phyloP scores from a whole-genome alignment of 2,888 invertebrate genomes.

The Stomorhina lunata region DNA sequence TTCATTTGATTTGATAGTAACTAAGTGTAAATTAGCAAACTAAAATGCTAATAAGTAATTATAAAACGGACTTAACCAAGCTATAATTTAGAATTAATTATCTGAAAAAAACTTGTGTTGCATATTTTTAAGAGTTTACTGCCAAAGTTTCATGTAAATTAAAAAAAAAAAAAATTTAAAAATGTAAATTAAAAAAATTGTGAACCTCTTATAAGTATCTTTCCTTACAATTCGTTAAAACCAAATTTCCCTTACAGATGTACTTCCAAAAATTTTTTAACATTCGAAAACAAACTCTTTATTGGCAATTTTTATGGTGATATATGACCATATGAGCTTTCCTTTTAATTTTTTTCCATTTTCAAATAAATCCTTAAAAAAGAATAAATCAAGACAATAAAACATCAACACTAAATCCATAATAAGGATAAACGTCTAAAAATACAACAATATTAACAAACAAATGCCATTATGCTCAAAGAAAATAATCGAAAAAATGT shows the following conservation, averaged over 20 bases:
- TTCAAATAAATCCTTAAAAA: conserved; percentile 30
- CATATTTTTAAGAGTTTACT: too few species aligned
- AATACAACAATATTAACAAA: conserved; percentile 51
- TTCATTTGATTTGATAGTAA: neutral
- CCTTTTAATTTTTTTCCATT: neutral
- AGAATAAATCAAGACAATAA: conserved; percentile 55
- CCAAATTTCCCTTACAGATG: neutral
- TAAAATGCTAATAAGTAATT: conserved; percentile 1
- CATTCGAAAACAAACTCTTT: neutral
- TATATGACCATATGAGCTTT: neutral
- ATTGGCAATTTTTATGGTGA: neutral
- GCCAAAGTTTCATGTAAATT: too few species aligned
- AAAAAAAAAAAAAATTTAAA: too few species aligned
- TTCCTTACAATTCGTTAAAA: neutral
- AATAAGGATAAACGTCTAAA: conserved; percentile 27
- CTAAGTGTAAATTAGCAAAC: neutral
- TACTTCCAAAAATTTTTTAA: neutral
- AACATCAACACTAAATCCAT: conserved; percentile 57
- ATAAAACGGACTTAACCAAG: too few species aligned
- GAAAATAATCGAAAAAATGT: conserved; percentile 80
- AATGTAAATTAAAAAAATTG: accelerated
- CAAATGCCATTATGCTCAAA: conserved; percentile 80
- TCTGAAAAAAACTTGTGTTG: too few species aligned
- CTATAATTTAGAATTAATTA: too few species aligned
- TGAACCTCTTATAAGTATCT: neutral